Evolutionary conservation across 2,113 vertebrate species (phyloP).

Genomic region (Rhabdornis inornatus): DNA sequence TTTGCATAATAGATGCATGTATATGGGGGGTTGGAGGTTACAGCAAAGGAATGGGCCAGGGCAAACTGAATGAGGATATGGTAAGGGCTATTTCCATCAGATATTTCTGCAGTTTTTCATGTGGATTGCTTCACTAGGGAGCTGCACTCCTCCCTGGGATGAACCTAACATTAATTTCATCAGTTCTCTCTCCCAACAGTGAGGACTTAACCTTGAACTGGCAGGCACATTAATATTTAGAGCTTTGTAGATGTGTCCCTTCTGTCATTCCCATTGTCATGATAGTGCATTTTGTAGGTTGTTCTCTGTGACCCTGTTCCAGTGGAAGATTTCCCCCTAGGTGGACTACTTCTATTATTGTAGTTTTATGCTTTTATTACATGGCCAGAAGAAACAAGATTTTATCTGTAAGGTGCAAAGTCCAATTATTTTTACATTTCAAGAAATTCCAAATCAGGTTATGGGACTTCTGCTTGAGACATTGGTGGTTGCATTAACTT

Average conservation of each 20-base stretch:
- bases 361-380: not conserved
- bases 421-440: not conserved
- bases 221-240: not conserved
- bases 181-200: not conserved
- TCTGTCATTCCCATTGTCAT: not conserved
- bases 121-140: not conserved
- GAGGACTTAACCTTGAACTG: not conserved
- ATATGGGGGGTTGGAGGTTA: not conserved
- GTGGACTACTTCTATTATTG: not conserved
- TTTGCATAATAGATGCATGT: not conserved
- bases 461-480: not conserved
- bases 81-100: not conserved
- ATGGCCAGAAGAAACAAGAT: not conserved
- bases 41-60: accelerated
- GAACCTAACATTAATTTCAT: not conserved
- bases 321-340: not conserved
- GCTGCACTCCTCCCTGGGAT: not conserved
- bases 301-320: not conserved
- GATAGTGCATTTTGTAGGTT: not conserved
- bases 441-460: not conserved
- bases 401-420: not conserved
- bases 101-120: not conserved
- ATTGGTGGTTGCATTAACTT: not conserved
- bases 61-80: not conserved
- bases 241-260: accelerated